Percentiles rank a stretch among this genome's conserved stretches.
Evolutionary conservation across 2,797 vertebrate genomes (phyloP).

Genomic region (Syngnathus acus): DNA sequence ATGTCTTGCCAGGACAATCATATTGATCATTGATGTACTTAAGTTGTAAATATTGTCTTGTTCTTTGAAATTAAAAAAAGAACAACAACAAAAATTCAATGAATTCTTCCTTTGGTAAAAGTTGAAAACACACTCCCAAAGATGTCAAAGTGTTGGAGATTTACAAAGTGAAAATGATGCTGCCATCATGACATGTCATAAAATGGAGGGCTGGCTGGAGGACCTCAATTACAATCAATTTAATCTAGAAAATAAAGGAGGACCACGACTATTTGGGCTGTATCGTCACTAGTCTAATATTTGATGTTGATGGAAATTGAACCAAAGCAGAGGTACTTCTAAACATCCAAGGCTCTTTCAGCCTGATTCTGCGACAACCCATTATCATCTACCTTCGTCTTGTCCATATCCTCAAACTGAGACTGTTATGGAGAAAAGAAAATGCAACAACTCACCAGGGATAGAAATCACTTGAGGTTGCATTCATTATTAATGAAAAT

Average conservation of each 20-base stretch:
- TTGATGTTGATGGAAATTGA: background rate
- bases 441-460: slow-evolving; percentile 30
- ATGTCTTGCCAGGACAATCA: background rate
- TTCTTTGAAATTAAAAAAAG: slow-evolving; percentile 1
- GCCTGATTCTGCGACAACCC: background rate
- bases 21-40: background rate
- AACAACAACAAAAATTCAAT: too few species aligned
- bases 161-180: slow-evolving; percentile 43
- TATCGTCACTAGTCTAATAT: slow-evolving; percentile 14
- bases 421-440: slow-evolving; percentile 1
- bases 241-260: slow-evolving; percentile 12
- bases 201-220: slow-evolving; percentile 12
- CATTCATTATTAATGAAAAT: slow-evolving; percentile 49
- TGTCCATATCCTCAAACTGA: slow-evolving; percentile 11
- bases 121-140: slow-evolving; percentile 21
- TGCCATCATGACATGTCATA: slow-evolving; percentile 33
- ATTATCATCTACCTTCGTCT: slow-evolving; percentile 12
- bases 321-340: slow-evolving; percentile 8
- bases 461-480: slow-evolving; percentile 22
- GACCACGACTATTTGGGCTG: slow-evolving; percentile 16
- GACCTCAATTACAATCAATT: slow-evolving; percentile 8
- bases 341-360: slow-evolving; percentile 15
- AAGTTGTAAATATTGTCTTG: background rate
- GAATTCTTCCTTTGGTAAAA: slow-evolving; percentile 1
- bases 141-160: slow-evolving; percentile 61